Evolutionary conservation across 2,113 vertebrate genomes (phyloP).

Genomic region (Choloepus hoffmanni): DNA sequence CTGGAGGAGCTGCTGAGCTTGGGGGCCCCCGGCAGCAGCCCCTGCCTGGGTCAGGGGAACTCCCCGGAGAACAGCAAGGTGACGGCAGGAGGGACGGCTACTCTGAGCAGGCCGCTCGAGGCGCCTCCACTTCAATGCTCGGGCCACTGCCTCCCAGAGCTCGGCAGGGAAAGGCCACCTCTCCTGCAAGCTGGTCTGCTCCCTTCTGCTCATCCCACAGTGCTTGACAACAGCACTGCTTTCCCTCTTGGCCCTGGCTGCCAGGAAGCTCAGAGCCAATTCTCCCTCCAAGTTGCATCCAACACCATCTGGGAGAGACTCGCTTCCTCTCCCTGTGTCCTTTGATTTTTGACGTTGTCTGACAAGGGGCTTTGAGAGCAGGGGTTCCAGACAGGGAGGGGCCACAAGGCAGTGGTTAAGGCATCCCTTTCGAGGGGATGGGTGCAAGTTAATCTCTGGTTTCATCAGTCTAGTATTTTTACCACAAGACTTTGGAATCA

Average conservation of each 20-base stretch:
- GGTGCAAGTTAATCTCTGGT: not conserved
- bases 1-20: no score
- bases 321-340: not conserved
- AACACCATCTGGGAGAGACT: not conserved
- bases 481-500: not conserved
- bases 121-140: no score
- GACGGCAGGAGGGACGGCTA: not conserved
- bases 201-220: no score
- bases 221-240: rapidly evolving
- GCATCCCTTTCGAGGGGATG: not conserved
- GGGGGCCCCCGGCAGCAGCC: rapidly evolving
- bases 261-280: constrained; percentile 11
- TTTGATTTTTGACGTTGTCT: not conserved
- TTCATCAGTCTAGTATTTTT: not conserved
- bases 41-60: not conserved
- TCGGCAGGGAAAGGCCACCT: not conserved
- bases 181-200: not conserved
- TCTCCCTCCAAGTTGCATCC: not conserved
- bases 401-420: not conserved
- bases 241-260: not conserved
- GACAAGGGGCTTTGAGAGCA: not conserved
- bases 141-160: not conserved
- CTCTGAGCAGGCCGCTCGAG: not conserved
- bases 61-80: not conserved
- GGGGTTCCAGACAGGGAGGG: not conserved